Conservation (phyloP, 2,888 invertebrate species). For the Tryphoninae sp. region DNA sequence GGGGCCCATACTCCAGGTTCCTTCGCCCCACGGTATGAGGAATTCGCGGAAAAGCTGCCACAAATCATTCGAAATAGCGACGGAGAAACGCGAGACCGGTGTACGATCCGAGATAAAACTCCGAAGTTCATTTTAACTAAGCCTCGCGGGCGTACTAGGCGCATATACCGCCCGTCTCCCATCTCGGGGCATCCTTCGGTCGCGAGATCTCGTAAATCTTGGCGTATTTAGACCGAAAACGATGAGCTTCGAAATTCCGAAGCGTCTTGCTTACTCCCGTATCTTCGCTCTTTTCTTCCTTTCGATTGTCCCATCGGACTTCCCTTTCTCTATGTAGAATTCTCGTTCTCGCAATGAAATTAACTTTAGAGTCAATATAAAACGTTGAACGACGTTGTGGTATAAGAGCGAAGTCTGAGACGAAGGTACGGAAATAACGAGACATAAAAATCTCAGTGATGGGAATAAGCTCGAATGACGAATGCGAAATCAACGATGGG, state of each 20-base stretch:
- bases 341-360: slow-evolving; percentile 26
- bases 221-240: slow-evolving; percentile 51
- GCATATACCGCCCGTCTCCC: background rate
- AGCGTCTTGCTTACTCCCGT: slow-evolving; percentile 29
- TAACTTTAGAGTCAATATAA: slow-evolving; percentile 43
- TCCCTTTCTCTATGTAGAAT: background rate
- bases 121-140: slow-evolving; percentile 60
- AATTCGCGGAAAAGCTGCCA: slow-evolving; percentile 52
- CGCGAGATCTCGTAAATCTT: slow-evolving; percentile 57
- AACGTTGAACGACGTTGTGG: background rate
- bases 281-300: slow-evolving; percentile 2
- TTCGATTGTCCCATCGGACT: background rate
- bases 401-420: background rate
- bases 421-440: background rate
- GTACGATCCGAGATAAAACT: slow-evolving; percentile 61
- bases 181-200: background rate
- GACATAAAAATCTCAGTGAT: slow-evolving; percentile 2
- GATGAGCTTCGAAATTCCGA: slow-evolving; percentile 55
- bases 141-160: slow-evolving; percentile 40
- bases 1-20: slow-evolving; percentile 23
- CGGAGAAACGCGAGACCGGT: slow-evolving; percentile 29
- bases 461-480: slow-evolving; percentile 16
- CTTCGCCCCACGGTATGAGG: slow-evolving; percentile 6
- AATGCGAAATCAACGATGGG: slow-evolving; percentile 8
- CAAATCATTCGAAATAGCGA: slow-evolving; percentile 60